Percentiles rank a stretch among this genome's conserved stretches.
These are phyloP conservation scores for Ephialtes manifestator DNA, from an alignment of 2,888 invertebrate genomes.

Conservation along the genomic window DNA sequence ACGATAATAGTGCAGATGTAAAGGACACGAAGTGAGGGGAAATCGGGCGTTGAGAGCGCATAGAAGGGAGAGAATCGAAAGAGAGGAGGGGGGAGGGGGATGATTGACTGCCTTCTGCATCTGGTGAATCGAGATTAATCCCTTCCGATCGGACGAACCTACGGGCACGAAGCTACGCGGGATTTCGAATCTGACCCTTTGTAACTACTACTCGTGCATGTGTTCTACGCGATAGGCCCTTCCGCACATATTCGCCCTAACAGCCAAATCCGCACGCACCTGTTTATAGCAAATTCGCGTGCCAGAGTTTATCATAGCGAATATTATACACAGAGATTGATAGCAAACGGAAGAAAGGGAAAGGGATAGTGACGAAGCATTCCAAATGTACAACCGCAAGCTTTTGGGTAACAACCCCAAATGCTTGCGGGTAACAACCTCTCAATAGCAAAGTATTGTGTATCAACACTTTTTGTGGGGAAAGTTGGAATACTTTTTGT, in stretches of 20 bases:
- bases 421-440: too few species aligned
- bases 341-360: constrained; percentile 6
- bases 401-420: background rate
- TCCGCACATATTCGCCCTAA: background rate
- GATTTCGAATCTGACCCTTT: constrained; percentile 30
- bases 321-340: background rate
- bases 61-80: constrained; percentile 7
- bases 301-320: background rate
- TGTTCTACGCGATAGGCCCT: background rate
- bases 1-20: constrained; percentile 14
- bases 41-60: background rate
- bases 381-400: background rate
- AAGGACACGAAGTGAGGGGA: background rate
- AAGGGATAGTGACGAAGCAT: background rate
- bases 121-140: constrained; percentile 52
- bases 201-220: background rate
- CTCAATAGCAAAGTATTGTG: background rate
- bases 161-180: constrained; percentile 15
- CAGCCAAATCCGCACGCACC: background rate
- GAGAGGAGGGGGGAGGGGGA: background rate
- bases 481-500: too few species aligned
- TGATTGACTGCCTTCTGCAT: constrained; percentile 32
- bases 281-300: background rate
- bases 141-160: constrained; percentile 31
- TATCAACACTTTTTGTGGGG: background rate